phyloP scores from a whole-genome alignment of 1,140 invertebrate species.

The Drosophila truncata region DNA sequence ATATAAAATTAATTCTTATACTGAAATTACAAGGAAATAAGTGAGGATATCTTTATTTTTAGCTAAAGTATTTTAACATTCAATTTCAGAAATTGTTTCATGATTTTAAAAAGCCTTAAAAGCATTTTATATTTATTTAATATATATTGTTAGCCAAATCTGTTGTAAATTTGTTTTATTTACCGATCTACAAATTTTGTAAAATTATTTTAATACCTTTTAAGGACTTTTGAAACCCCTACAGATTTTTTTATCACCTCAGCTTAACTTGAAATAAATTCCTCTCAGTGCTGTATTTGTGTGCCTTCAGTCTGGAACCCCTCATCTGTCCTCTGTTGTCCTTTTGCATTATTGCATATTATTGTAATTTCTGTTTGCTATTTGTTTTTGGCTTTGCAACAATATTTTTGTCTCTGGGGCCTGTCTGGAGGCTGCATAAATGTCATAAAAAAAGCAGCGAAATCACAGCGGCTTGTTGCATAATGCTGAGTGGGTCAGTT shows the following conservation, averaged over 20 bases:
- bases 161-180: too few species aligned
- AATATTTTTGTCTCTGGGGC: slow-evolving; percentile 64
- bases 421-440: slow-evolving; percentile 17
- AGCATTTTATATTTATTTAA: too few species aligned
- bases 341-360: slow-evolving; percentile 83
- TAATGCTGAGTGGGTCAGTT: slow-evolving; percentile 63
- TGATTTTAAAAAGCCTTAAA: too few species aligned
- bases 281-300: slow-evolving; percentile 13
- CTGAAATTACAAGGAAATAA: not conserved
- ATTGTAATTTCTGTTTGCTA: slow-evolving; percentile 81
- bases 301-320: slow-evolving; percentile 9
- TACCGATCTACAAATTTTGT: too few species aligned
- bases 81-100: not conserved
- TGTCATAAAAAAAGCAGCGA: slow-evolving; percentile 68
- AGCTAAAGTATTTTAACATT: not conserved
- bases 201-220: too few species aligned
- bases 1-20: not conserved
- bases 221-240: too few species aligned
- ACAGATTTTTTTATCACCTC: not conserved
- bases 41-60: not conserved
- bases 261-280: not conserved
- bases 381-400: slow-evolving; percentile 81
- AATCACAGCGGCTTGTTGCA: slow-evolving; percentile 63
- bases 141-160: too few species aligned
- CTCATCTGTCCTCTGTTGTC: slow-evolving; percentile 54